Conservation (phyloP, 2,113 vertebrate genomes). For the Oophaga pumilio region DNA sequence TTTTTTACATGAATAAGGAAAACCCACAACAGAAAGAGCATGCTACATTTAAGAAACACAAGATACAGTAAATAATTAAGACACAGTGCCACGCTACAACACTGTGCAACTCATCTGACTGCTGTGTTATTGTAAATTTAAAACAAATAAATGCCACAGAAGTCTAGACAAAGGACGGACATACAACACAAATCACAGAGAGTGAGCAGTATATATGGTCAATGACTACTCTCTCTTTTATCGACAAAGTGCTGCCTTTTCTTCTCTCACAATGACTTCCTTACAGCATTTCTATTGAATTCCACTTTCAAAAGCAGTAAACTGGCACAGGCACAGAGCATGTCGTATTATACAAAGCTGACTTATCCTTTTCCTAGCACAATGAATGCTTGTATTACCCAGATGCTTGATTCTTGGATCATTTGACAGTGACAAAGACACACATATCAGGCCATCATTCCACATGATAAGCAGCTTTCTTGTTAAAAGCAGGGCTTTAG, state of each 20-base stretch:
- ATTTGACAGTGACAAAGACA: constrained; percentile 25
- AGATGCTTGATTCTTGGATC: constrained; percentile 29
- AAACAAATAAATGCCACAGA: not conserved
- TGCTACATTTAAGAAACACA: not conserved
- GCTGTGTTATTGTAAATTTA: not conserved
- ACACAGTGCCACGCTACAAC: not conserved
- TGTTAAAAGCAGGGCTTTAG: not conserved
- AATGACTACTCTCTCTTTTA: not conserved
- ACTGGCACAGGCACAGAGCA: constrained; percentile 4
- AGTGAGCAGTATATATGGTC: not conserved
- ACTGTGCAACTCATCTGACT: not conserved
- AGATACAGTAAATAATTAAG: not conserved
- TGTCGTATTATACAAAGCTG: constrained; percentile 3
- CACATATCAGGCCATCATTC: not conserved
- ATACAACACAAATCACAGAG: not conserved
- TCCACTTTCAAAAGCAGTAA: not conserved
- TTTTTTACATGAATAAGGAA: not conserved
- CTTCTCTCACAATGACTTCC: not conserved
- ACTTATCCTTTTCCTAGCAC: constrained; percentile 12
- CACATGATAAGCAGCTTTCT: constrained; percentile 18
- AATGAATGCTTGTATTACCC: not conserved
- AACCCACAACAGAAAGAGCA: not conserved
- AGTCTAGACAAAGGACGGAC: not conserved
- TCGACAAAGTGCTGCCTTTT: not conserved
- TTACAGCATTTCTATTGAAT: not conserved